A percentile compares a stretch with the other conserved stretches of the same genome.
Conservation (phyloP, 2,113 vertebrate genomes). For the Corythornis madagascariensis region DNA sequence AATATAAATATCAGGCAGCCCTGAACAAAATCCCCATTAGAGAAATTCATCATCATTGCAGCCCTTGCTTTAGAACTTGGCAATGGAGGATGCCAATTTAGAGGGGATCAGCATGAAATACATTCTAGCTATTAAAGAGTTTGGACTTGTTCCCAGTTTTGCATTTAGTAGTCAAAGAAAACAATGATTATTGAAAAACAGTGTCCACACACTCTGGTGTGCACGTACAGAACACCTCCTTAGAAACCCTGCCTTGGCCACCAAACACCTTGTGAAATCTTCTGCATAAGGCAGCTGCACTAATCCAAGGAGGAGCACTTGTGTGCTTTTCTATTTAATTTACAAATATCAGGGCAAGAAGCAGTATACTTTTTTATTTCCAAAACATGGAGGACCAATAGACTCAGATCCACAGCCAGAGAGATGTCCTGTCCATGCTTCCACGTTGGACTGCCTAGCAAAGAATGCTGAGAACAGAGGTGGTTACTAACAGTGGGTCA, state of each 20-base stretch:
- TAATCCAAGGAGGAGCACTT: background rate
- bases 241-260: background rate
- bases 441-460: background rate
- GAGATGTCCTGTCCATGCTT: background rate
- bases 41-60: background rate
- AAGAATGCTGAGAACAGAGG: slow-evolving; percentile 3
- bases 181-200: background rate
- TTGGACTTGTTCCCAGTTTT: slow-evolving; percentile 36
- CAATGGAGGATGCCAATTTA: background rate
- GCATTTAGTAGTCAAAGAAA: slow-evolving; percentile 19
- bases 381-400: background rate
- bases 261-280: background rate
- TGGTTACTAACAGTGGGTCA: background rate
- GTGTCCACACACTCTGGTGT: background rate
- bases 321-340: background rate
- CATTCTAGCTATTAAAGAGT: slow-evolving; percentile 22
- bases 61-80: background rate
- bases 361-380: background rate
- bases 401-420: background rate
- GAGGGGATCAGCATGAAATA: slow-evolving; percentile 30
- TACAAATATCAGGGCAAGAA: background rate
- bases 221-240: background rate
- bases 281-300: background rate
- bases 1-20: background rate
- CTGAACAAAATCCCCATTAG: slow-evolving; percentile 19